Base-by-base conservation (phyloP, 2,888 invertebrate genomes). In the Drosophila pseudotakahashii region DNA sequence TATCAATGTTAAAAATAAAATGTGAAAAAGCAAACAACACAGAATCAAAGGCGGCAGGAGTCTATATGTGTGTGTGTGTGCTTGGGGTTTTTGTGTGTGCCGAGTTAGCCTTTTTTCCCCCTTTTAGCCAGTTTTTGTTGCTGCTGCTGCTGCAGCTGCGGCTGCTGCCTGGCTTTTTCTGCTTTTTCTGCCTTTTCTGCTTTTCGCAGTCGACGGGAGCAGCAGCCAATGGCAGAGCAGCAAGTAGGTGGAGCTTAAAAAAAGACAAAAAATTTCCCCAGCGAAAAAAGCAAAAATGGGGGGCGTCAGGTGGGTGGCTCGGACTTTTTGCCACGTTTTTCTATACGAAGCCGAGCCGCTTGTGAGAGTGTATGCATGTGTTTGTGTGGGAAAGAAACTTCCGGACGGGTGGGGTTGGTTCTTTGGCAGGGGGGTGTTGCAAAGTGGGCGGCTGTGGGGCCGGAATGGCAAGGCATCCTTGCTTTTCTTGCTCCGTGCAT, bases 201-300 rank as follows among this genome's bases (percentile, higher is more conserved):
- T 44, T 44, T 58, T 51, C 71, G 64, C 63, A 45, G 59, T 61
- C 68, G 67, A 53, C 37, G 61, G 26, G 23, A 73, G 78, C 87
- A 87, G 80, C 89, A 75, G 77, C 86, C 88, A 90, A 90, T 90
- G 89, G 85, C 85, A 83, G 62, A 73, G 69, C 89, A 87, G 90
- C 86, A 90, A 90, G 90, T 90, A 90, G 90, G 90, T 90, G 89
- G 88, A 89, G 90, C 86, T 86, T 88, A 79, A 90, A 89, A 90
- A 89, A 89, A 79, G 73, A 89, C 90, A 90, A 90, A 90, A 84
- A 81, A 81, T 78, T 67, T 60, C 68, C 75, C 66, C 78, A 77
- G 73, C 67, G 84, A 77, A 81, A 86, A 83, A 64, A 71, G 75
- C 58, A 60, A 73, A 79, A 62, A 72, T 73, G 68, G 64, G 53